Conservation (phyloP, 2,888 invertebrate genomes). For the Sepiola atlantica region DNA sequence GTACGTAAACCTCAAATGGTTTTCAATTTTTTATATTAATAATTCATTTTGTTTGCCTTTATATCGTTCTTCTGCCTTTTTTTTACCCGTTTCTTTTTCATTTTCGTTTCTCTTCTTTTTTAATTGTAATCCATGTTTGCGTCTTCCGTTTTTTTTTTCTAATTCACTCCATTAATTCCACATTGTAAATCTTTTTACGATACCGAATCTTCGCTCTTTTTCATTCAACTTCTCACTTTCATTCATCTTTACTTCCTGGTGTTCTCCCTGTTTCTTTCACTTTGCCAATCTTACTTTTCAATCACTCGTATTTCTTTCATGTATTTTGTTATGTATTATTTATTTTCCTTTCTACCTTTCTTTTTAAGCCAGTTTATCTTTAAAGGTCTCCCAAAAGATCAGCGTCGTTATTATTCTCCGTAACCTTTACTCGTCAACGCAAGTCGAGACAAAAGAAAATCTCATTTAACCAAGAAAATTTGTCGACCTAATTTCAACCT, state of each 20-base stretch:
- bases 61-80: neutral
- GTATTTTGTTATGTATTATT: no score
- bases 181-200: no score
- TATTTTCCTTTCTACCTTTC: neutral
- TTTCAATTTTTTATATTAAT: neutral
- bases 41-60: no score
- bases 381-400: constrained; percentile 20
- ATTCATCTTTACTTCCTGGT: neutral
- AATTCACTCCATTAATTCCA: no score
- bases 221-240: no score
- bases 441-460: neutral
- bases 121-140: no score
- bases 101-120: neutral
- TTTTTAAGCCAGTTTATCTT: neutral
- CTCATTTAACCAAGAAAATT: neutral
- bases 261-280: neutral
- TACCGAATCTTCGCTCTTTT: no score
- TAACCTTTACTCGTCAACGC: neutral
- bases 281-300: neutral
- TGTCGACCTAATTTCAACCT: neutral
- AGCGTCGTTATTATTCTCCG: neutral
- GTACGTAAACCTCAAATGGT: neutral
- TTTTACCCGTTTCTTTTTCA: neutral
- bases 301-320: neutral
- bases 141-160: no score